Conservation (phyloP, 2,888 invertebrate species). For the Macaria liturata region DNA sequence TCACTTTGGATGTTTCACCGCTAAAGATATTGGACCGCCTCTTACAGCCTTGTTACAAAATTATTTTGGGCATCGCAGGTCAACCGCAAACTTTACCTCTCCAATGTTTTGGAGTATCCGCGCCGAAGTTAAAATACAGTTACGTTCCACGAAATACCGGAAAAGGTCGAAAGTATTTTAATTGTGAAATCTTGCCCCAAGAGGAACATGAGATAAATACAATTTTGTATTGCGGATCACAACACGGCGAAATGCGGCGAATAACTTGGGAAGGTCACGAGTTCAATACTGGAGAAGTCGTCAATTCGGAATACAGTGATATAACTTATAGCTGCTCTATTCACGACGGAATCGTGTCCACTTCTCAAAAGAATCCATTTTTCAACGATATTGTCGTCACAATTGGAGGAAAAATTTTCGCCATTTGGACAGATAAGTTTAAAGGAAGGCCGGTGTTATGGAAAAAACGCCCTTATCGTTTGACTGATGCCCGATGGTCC, state of each 20-base stretch:
- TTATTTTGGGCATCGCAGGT: slow-evolving; percentile 72
- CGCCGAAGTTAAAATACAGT: slow-evolving; percentile 59
- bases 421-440: slow-evolving; percentile 88
- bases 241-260: slow-evolving; percentile 71
- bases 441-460: slow-evolving; percentile 85
- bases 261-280: slow-evolving; percentile 87
- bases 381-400: slow-evolving; percentile 85
- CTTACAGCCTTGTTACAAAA: slow-evolving; percentile 85
- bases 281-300: slow-evolving; percentile 83
- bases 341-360: slow-evolving; percentile 88
- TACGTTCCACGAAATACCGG: slow-evolving; percentile 56
- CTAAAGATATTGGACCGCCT: slow-evolving; percentile 83
- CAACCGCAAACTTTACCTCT: slow-evolving; percentile 64
- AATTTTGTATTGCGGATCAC: slow-evolving; percentile 64
- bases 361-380: slow-evolving; percentile 84
- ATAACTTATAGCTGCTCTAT: slow-evolving; percentile 75
- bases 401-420: slow-evolving; percentile 89
- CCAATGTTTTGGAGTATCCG: slow-evolving; percentile 68
- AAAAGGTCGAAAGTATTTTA: slow-evolving; percentile 70
- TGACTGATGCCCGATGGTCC: slow-evolving; percentile 90
- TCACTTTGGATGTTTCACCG: slow-evolving; percentile 84
- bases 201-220: slow-evolving; percentile 55
- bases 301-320: slow-evolving; percentile 83
- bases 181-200: slow-evolving; percentile 57
- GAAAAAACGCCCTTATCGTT: slow-evolving; percentile 82